Evolutionary conservation across 1,140 invertebrate species (phyloP), one percentile per base, ranked within the genome.

Genomic region (Chironomus striatipennis): DNA sequence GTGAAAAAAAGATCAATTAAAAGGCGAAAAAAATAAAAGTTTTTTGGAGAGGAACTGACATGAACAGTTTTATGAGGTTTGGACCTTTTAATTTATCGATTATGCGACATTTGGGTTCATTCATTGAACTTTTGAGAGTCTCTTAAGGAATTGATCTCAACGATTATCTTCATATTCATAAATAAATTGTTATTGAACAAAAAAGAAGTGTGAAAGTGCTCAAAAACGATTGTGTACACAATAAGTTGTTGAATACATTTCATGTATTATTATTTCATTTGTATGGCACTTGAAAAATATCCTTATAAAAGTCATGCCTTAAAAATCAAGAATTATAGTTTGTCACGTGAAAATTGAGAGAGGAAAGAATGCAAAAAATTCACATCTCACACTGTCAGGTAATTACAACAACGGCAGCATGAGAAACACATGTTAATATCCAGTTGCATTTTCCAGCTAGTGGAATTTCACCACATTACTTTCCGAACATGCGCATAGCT

Each of bases 341-440:
- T n/a, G n/a, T 57, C 47, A 57, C 47, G 47, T 57, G 47, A 57
- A 57, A 34, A 34, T 34, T 34, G 24, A 34, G 24, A 34, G 24
- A 34, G 24, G 5, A 34, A 34, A 34, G 24, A 34, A 34, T 34
- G 24, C 24, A 34, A 34, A 34, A 34, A 34, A 34, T 34, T 34
- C 5, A 34, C 5, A 34, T 34, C 24, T 34, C 24, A 34, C 24
- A 34, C 24, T 5, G 24, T 34, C 24, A 57, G 47, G 43, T 34
- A 34, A 34, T 34, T 34, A 34, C 43, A 47, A 47, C 43, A 47
- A 4, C 4, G n/a, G n/a, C n/a, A 57, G n/a, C 47, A 57, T 34
- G 24, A 70, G 18, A 70, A 70, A 18, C 65, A 70, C 65, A 70
- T 70, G 65, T 70, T 70, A 57, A 57, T 57, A 7, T 57, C 47